phyloP scores from a whole-genome alignment of 2,113 vertebrate genomes.

The Lophochroa leadbeateri region DNA sequence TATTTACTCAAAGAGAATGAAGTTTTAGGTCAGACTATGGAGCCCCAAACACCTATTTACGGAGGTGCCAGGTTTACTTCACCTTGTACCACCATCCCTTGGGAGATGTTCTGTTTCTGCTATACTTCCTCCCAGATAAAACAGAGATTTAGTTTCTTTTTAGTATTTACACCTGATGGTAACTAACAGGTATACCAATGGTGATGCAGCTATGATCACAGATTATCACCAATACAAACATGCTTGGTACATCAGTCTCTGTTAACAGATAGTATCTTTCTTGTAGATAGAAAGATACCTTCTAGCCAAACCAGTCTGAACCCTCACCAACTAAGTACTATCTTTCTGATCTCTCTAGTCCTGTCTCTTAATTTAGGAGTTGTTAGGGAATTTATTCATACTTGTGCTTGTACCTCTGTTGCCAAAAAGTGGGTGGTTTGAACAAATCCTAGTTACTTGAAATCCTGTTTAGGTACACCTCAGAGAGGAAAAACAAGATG shows the following conservation, averaged over 20 bases:
- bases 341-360: neutral
- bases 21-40: neutral
- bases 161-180: neutral
- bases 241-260: neutral
- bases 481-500: neutral
- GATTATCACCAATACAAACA: neutral
- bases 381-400: neutral
- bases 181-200: neutral
- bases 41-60: neutral
- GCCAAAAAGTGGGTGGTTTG: neutral
- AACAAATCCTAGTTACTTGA: neutral
- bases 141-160: neutral
- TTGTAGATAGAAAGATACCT: neutral
- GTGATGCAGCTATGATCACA: neutral
- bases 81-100: neutral
- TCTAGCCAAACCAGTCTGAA: neutral
- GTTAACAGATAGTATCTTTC: neutral
- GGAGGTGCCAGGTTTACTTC: neutral
- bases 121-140: neutral
- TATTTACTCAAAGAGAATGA: neutral
- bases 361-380: neutral
- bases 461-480: neutral
- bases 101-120: neutral
- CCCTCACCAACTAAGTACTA: neutral
- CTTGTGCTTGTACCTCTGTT: neutral